Evolutionary conservation across 2,888 invertebrate species (phyloP), one percentile per base, ranked within the genome.

Genomic region (Argyra leucocephala): DNA sequence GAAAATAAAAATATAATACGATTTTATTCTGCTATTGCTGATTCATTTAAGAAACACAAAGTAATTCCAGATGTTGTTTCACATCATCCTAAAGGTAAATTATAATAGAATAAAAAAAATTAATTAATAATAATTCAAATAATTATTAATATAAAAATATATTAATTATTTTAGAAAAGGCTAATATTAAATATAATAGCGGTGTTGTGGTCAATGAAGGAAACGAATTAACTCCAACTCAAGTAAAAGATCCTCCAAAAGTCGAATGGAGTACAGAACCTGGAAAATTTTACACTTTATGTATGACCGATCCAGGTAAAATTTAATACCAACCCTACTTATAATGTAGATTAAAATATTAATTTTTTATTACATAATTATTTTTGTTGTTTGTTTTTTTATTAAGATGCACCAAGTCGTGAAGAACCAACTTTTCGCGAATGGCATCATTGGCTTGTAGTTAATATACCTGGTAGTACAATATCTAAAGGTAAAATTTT

Each of bases 401-500:
- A 7, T 31, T 31, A 7, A 3, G 96, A 96, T 82, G 95, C 94
- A 12, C 96, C 96, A 0, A 90, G 89, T 71, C 86, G 95, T 65
- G 78, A 83, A 58, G 85, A 89, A 12, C 94, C 93, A 0, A 89
- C 82, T 70, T 87, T 84, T 76, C 85, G 94, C 37, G 95, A 96
- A 78, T 94, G 90, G 89, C 90, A 90, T 74, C 95, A 96, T 77
- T 96, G 95, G 95, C 79, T 94, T n/a, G 89, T 96, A 1, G 90
- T 85, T 26, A 95, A 95, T 74, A 89, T 96, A 71, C 90, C 89
- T 21, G 93, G 90, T n/a, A 80, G 76, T 69, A 81, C 88, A 68
- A 74, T 95, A 4, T 74, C 77, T 0, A 81, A 84, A 10, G 96
- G 95, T 18, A 89, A 93, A 66, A 84, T 84, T 1, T 81, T 95